Base-by-base conservation (phyloP, 2,888 invertebrate genomes). In the Synanthedon myopaeformis region DNA sequence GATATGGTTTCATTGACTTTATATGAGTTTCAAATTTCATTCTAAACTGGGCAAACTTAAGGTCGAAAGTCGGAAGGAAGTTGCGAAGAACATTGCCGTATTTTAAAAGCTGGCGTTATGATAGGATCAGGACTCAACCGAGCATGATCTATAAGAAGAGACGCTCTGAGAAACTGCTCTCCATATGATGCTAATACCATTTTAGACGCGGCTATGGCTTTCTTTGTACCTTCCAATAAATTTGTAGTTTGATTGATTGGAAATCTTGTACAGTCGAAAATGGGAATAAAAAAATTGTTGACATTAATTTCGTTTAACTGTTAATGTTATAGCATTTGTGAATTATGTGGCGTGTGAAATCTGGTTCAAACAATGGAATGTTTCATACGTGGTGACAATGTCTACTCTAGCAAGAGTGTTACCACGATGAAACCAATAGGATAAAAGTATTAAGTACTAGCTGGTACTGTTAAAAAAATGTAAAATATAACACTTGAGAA, bases 101-200 rank as follows among this genome's bases (percentile, higher is more conserved):
- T 14, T 49, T 14, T 49, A 49, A 14, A 17, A 49, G 17, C 6
- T 84, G 84, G 81, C 84, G 81, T 82, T 87, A 84, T 86, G 86
- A 86, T 86, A 82, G 86, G 86, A 87, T 87, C 84, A 77, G 86
- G 72, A 76, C 76, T 79, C 83, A 77, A 56, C 69, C 76, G 70
- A 80, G 85, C 86, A 75, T 76, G 71, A 66, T 64, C 68, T 66
- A 66, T 66, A 66, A 62, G 68, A 70, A 72, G 71, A 72, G 71
- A 65, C 67, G 72, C 70, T 72, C 62, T 66, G 61, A 72, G 67
- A 61, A 59, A 67, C 66, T 60, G 59, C 69, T 72, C 67, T 72
- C 71, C 70, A 63, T 79, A 74, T 74, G 74, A 80, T 72, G 72
- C 71, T 82, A 81, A 81, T 80, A 72, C 74, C 66, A 72, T 74